Conservation (phyloP, 2,113 vertebrate genomes). For the Girardinichthys multiradiatus region DNA sequence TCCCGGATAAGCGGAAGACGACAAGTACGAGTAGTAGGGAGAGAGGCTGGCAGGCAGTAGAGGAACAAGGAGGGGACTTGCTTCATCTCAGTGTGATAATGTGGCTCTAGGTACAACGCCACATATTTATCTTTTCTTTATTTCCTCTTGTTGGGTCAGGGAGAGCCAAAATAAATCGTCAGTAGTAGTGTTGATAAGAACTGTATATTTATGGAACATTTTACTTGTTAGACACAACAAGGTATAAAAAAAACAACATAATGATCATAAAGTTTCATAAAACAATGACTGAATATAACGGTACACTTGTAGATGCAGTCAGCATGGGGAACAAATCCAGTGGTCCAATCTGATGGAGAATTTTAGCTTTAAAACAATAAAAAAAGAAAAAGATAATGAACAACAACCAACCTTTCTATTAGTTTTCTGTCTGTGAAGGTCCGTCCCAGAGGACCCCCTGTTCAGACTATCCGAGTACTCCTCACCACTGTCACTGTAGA, state of each 20-base stretch:
- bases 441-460: conserved; percentile 15
- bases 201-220: too few relatives aligned
- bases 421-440: neutral
- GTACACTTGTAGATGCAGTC: neutral
- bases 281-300: neutral
- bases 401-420: conserved; percentile 60
- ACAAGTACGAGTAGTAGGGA: too few relatives aligned
- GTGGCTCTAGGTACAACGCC: too few relatives aligned
- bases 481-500: conserved; percentile 68
- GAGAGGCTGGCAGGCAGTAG: too few relatives aligned
- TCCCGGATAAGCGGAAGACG: too few relatives aligned
- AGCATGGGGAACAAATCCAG: neutral
- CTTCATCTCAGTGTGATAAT: too few relatives aligned
- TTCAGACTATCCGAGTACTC: conserved; percentile 77
- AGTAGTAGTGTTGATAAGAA: too few relatives aligned
- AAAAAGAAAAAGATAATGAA: neutral
- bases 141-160: too few relatives aligned
- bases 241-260: neutral
- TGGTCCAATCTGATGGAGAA: neutral
- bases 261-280: neutral
- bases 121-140: too few relatives aligned
- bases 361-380: neutral
- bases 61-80: too few relatives aligned
- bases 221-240: neutral
- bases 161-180: too few relatives aligned